Evolutionary conservation across 1,140 invertebrate genomes (phyloP), one percentile per base, ranked within the genome.

Genomic region (Ostrea edulis): DNA sequence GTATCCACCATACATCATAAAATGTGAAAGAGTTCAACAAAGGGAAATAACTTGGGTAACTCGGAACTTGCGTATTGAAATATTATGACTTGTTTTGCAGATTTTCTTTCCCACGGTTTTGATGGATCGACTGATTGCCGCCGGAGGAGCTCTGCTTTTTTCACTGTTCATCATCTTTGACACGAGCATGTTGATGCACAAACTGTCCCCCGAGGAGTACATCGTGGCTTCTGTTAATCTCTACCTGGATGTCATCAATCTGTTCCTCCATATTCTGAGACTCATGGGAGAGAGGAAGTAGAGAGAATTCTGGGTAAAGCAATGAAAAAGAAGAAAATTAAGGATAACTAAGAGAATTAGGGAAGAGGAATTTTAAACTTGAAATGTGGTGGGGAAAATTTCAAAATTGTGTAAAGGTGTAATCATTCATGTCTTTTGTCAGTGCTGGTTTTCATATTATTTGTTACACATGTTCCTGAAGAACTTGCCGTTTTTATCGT

Each of bases 161-260:
- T 96, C 96, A 7, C 91, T 97, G 35, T 97, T 97, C 91, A 97
- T 97, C 71, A 95, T 97, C 85, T 96, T 96, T 91, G 97, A 97
- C 91, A 95, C 95, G 11, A 96, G 97, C 93, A 95, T 97, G 92
- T 95, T 97, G 90, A 96, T 97, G 96, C 95, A 96, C 89, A 96
- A 95, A 86, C 93, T 97, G 62, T 97, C 97, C n/a, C 96, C 97
- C 0, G 97, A 97, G 93, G 97, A 97, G 92, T 97, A 97, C 92
- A 97, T 97, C 89, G 91, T 97, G 54, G 97, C 97, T 1, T 97
- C 97, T 14, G 97, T 98, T 90, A 97, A 97, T 93, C 96, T 98
- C 7, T 98, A 98, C 93, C 95, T 98, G 94, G 97, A 98, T 94
- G 98, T 98, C 84, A 96, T 98, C 68, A 98, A 98, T 94, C 95